Conservation (phyloP, 2,888 invertebrate species). For the Amphipyra berbera region DNA sequence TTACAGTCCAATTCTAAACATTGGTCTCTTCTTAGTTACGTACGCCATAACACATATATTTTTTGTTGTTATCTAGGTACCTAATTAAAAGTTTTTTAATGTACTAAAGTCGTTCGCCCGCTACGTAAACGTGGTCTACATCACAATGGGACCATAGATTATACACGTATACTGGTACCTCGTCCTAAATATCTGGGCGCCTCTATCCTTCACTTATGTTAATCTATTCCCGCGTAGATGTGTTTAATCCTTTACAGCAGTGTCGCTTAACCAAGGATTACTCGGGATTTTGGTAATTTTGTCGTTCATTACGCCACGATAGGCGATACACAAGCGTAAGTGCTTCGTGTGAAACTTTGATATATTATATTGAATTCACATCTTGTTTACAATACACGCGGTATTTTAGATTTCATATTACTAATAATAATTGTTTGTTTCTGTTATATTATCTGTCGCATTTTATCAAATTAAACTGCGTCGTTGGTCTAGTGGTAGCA, state of each 20-base stretch:
- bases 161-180: too few species aligned
- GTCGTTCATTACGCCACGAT: slow-evolving; percentile 62
- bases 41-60: too few species aligned
- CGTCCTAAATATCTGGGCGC: slow-evolving; percentile 45
- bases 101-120: not conserved
- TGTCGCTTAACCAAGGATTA: slow-evolving; percentile 60
- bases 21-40: too few species aligned
- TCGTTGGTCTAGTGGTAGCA: too few species aligned
- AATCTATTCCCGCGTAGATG: slow-evolving; percentile 57
- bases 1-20: too few species aligned
- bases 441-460: too few species aligned
- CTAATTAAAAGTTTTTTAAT: too few species aligned
- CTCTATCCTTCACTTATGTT: slow-evolving; percentile 59
- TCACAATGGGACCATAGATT: slow-evolving; percentile 28
- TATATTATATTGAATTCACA: slow-evolving; percentile 23
- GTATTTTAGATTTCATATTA: not conserved
- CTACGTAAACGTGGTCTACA: slow-evolving; percentile 9
- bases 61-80: too few species aligned
- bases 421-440: too few species aligned
- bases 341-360: slow-evolving; percentile 44
- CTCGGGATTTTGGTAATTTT: slow-evolving; percentile 66
- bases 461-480: too few species aligned
- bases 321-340: slow-evolving; percentile 44
- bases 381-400: slow-evolving; percentile 9
- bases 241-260: slow-evolving; percentile 59